Conservation (phyloP, 2,888 invertebrate genomes). For the Drosophila infuscata region DNA sequence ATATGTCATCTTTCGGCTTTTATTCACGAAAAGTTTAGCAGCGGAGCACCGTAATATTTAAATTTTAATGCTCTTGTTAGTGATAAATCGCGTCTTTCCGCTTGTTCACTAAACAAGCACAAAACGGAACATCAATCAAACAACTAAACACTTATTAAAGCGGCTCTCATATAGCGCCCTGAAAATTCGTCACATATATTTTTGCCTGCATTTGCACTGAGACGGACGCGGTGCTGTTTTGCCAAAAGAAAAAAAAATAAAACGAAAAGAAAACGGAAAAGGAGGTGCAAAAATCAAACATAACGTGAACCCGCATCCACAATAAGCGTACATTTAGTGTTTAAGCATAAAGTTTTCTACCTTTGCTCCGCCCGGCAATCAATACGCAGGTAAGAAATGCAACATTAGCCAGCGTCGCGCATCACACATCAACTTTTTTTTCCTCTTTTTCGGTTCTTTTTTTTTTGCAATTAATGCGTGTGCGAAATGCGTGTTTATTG, state of each 20-base stretch:
- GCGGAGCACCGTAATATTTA: constrained; percentile 52
- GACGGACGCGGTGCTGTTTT: constrained; percentile 59
- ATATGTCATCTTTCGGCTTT: constrained; percentile 78
- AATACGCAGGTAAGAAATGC: constrained; percentile 48
- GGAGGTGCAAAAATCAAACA: constrained; percentile 23
- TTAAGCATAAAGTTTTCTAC: constrained; percentile 63
- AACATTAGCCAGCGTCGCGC: constrained; percentile 32
- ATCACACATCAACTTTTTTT: constrained; percentile 5
- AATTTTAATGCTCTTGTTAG: constrained; percentile 44
- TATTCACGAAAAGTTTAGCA: constrained; percentile 73
- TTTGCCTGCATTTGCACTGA: constrained; percentile 36
- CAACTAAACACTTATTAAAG: constrained; percentile 20
- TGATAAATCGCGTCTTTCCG: constrained; percentile 36
- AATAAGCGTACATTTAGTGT: constrained; percentile 56
- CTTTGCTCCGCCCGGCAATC: constrained; percentile 45
- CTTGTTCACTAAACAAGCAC: constrained; percentile 21
- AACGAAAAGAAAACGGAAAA: constrained; percentile 21
- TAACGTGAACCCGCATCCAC: constrained; percentile 20
- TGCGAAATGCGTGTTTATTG: constrained; percentile 50
- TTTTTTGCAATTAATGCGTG: constrained; percentile 31
- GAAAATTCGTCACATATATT: constrained; percentile 45
- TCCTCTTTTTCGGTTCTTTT: not conserved
- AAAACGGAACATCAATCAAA: constrained; percentile 21
- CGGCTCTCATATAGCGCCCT: constrained; percentile 34
- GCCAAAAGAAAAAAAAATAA: constrained; percentile 40